Evolutionary conservation across 2,113 vertebrate species (phyloP), one percentile per base, ranked within the genome.

Genomic region (Fulmarus glacialis): DNA sequence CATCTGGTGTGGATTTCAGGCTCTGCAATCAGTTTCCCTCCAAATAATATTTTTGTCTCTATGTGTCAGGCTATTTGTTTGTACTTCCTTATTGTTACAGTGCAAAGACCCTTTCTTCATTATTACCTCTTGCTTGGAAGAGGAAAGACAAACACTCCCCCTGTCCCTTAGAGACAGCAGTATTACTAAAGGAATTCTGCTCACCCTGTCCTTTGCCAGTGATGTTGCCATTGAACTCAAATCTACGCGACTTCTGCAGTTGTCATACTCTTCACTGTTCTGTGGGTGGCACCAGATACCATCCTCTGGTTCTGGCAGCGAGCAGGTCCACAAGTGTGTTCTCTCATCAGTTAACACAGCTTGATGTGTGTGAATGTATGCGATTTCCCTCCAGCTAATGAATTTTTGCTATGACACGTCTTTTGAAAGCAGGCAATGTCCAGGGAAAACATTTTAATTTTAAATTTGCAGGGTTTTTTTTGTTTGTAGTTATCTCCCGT

Each of bases 161-260:
- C 23, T 14, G 20, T 9, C 0, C 3, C 8, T 45, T 43, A 43
- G 38, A 36, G 50, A 47, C 0, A 34, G 11, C n/a, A 48, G 0
- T 59, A 22, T 42, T 77, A 27, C 63, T 86, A 21, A 42, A 77
- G 58, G 63, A 70, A 23, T 34, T 45, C 24, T 71, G 22, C 23
- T 56, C 5, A 38, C 6, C 15, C 20, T 60, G 26, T 82, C 26
- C 52, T 38, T 72, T 73, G 45, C 21, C 12, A 22, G 38, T 10
- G 16, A 8, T 42, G 45, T 40, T 55, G 82, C 43, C 14, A 8
- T 11, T 66, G 40, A 42, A 47, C 14, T 58, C 21, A 26, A 26
- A 18, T 27, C 29, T 68, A 4, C 4, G 0, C 12, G 21, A 36
- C 23, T 79, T 83, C 15, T 62, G 36, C 9, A n/a, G 12, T 73